Evolutionary conservation across 92 coral and sea anemone species (phyloP).

Genomic region (Palythoa heliodiscus): DNA sequence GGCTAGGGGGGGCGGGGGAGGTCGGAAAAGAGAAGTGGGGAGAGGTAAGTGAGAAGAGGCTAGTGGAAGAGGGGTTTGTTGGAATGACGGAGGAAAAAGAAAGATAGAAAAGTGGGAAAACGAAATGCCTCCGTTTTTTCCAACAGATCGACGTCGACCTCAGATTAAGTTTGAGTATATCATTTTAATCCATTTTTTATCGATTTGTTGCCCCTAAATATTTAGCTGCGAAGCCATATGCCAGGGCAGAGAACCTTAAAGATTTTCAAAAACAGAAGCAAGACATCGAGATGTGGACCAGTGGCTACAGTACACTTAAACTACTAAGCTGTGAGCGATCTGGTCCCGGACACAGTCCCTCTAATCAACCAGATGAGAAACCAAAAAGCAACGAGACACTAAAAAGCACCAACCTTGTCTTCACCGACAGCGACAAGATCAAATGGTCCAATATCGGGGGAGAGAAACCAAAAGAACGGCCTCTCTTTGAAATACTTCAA

Average conservation of each 20-base stretch:
- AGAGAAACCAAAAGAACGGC: constrained; percentile 58
- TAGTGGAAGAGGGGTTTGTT: too few relatives aligned
- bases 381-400: constrained; percentile 48
- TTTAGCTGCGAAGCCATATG: constrained; percentile 62
- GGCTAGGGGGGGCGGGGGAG: too few relatives aligned
- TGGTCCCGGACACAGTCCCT: constrained; percentile 26
- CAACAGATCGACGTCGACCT: not conserved
- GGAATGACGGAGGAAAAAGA: too few relatives aligned
- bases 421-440: constrained; percentile 68
- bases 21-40: too few relatives aligned
- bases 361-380: constrained; percentile 7
- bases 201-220: not conserved
- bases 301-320: constrained; percentile 72
- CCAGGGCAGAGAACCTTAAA: constrained; percentile 70
- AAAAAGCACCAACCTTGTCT: constrained; percentile 60
- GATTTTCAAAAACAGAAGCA: constrained; percentile 68
- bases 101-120: too few relatives aligned
- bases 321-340: constrained; percentile 51
- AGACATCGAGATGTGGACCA: constrained; percentile 76
- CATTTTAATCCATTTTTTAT: not conserved
- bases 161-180: not conserved
- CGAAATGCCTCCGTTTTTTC: not conserved
- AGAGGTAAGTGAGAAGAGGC: too few relatives aligned
- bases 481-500: constrained; percentile 76
- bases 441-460: constrained; percentile 77